phyloP scores from a whole-genome alignment of 2,888 invertebrate species.

The Leistus spinibarbis region DNA sequence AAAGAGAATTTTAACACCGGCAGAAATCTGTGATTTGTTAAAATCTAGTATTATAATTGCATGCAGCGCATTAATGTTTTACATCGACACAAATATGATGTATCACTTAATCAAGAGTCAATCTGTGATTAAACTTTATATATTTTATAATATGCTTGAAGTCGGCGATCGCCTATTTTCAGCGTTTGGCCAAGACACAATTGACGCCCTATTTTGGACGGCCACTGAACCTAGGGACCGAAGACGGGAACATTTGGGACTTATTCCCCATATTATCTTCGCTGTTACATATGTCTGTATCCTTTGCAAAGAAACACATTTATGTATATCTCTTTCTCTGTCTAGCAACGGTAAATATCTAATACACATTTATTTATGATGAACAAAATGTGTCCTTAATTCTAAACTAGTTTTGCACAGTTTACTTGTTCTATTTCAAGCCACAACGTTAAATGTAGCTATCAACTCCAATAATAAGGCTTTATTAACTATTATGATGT shows the following conservation, averaged over 20 bases:
- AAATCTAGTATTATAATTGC: constrained; percentile 88
- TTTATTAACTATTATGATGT: constrained; percentile 98
- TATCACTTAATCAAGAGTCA: constrained; percentile 98
- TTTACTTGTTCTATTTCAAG: constrained; percentile 89
- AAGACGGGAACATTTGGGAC: constrained; percentile 82
- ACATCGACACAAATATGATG: constrained; percentile 96
- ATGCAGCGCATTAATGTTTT: constrained; percentile 83
- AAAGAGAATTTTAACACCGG: constrained; percentile 75
- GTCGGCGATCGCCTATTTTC: constrained; percentile 95
- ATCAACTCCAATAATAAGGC: constrained; percentile 99
- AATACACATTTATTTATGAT: too few species aligned
- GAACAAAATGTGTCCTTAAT: constrained; percentile 45
- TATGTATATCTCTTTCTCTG: too few species aligned
- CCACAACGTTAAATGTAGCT: constrained; percentile 97
- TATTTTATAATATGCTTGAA: constrained; percentile 99
- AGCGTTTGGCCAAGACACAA: constrained; percentile 96
- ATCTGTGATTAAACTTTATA: constrained; percentile 98
- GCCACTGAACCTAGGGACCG: constrained; percentile 92
- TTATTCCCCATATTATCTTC: constrained; percentile 88
- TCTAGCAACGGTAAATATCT: too few species aligned
- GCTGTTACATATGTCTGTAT: constrained; percentile 94
- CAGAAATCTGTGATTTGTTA: constrained; percentile 94
- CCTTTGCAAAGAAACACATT: too few species aligned
- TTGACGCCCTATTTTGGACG: constrained; percentile 98
- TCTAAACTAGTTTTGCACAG: constrained; percentile 75